These are phyloP conservation scores for Acanthiza pusilla DNA, from an alignment of 2,797 vertebrate species.

Conservation along the genomic window DNA sequence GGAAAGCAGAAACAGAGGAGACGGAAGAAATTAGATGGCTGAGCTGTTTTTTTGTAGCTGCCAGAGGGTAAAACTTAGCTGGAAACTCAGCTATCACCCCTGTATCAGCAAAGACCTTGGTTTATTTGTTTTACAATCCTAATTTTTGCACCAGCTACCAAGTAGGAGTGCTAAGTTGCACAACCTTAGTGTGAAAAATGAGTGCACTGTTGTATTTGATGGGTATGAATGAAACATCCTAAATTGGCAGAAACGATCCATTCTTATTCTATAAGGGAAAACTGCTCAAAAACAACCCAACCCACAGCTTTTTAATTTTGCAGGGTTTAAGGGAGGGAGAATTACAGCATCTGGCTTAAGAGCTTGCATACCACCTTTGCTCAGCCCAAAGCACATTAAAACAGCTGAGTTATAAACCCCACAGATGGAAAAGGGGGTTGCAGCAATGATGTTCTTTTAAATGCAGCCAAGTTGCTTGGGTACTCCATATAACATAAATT, in stretches of 20 bases:
- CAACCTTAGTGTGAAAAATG: not conserved
- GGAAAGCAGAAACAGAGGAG: not conserved
- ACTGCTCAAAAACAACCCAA: not conserved
- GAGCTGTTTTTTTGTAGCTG: not conserved
- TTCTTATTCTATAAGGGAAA: not conserved
- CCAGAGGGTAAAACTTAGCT: not conserved
- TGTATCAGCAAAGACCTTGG: not conserved
- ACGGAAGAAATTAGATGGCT: not conserved
- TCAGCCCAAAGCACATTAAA: constrained; percentile 42
- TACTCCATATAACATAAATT: constrained; percentile 34
- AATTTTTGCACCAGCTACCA: not conserved
- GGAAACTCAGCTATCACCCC: not conserved
- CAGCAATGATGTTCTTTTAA: constrained; percentile 2
- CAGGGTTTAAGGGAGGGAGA: not conserved
- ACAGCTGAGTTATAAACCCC: constrained; percentile 35
- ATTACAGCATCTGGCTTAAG: constrained; percentile 16
- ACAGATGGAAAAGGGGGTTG: constrained; percentile 24
- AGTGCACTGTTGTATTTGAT: not conserved
- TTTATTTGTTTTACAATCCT: not conserved
- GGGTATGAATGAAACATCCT: not conserved
- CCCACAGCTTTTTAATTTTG: not conserved
- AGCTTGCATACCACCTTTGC: constrained; percentile 6
- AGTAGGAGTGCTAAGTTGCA: not conserved
- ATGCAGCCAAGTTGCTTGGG: constrained; percentile 27
- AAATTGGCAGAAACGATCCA: not conserved